These are phyloP conservation scores for Grallaria varia DNA, from an alignment of 2,113 vertebrate species.

Conservation along the genomic window DNA sequence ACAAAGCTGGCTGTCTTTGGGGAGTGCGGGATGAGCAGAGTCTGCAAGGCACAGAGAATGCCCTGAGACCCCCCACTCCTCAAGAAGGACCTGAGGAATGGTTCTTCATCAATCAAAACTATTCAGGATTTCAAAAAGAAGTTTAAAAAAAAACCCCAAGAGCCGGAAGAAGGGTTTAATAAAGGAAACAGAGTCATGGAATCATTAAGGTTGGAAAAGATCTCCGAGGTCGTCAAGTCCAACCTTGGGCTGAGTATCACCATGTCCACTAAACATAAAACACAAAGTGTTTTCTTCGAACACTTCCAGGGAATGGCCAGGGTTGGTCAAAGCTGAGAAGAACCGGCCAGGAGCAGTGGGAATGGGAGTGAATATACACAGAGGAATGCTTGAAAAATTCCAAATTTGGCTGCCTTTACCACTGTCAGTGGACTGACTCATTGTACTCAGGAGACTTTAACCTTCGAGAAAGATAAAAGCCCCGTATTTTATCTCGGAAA, in stretches of 20 bases:
- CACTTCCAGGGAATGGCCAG: fast-evolving
- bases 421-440: not conserved
- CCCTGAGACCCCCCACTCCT: not conserved
- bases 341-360: not conserved
- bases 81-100: not conserved
- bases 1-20: not conserved
- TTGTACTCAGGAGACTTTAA: not conserved
- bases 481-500: not conserved
- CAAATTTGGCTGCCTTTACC: not conserved
- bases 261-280: not conserved
- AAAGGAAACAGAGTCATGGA: not conserved
- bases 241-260: not conserved
- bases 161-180: not conserved
- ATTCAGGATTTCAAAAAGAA: not conserved
- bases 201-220: not conserved
- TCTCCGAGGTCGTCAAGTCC: not conserved
- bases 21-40: not conserved
- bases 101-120: not conserved
- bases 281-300: not conserved
- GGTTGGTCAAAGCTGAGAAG: not conserved
- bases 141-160: fast-evolving
- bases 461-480: not conserved
- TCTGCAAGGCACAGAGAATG: not conserved
- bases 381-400: not conserved
- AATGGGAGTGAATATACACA: not conserved